Conservation (phyloP, 2,797 vertebrate genomes). For the Okamejei kenojei region DNA sequence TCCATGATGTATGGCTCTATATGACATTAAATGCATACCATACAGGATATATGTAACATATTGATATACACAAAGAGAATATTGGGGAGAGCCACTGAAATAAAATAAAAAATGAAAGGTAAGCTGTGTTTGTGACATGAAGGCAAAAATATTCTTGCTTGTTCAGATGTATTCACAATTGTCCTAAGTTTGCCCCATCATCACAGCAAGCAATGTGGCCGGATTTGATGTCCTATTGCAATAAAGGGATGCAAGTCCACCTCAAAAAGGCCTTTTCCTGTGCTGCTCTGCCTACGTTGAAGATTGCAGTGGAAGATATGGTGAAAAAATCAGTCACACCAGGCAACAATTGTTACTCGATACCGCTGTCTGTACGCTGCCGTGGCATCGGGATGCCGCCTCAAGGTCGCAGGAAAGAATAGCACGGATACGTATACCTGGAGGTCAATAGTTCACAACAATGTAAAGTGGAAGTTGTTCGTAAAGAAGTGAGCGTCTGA, state of each 20-base stretch:
- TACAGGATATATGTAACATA: background rate
- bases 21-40: background rate
- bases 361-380: background rate
- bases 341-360: background rate
- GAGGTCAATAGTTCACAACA: background rate
- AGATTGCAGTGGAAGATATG: too few relatives aligned
- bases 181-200: background rate
- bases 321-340: too few relatives aligned
- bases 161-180: too few relatives aligned
- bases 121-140: background rate
- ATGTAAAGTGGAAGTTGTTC: too few relatives aligned
- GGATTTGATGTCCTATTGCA: background rate
- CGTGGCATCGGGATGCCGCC: background rate
- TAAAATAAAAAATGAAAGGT: background rate
- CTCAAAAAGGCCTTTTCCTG: too few relatives aligned
- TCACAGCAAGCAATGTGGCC: background rate
- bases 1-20: too few relatives aligned
- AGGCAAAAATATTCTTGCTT: background rate
- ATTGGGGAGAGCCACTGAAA: background rate
- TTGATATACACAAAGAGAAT: too few relatives aligned
- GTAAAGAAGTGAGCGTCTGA: too few relatives aligned
- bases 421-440: background rate
- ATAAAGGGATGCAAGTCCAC: background rate
- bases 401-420: background rate
- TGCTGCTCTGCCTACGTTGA: too few relatives aligned